phyloP scores from a whole-genome alignment of 2,113 vertebrate species.

The Vimba vimba region DNA sequence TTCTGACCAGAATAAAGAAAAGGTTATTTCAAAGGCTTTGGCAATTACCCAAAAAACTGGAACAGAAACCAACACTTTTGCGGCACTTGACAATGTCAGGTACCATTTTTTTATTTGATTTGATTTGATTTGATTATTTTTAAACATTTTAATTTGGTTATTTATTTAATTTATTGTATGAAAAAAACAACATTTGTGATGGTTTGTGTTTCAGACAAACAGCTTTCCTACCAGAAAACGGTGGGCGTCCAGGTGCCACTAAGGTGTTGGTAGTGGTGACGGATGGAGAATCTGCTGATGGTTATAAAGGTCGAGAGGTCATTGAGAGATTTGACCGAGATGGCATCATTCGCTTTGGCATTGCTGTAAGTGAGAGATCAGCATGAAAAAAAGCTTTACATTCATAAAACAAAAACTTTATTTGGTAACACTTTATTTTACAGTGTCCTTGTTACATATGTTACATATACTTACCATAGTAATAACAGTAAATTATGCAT shows the following conservation, averaged over 20 bases:
- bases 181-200: neutral
- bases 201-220: constrained; percentile 64
- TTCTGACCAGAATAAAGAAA: constrained; percentile 73
- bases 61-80: constrained; percentile 82
- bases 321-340: constrained; percentile 79
- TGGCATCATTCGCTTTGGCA: constrained; percentile 85
- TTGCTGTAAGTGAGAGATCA: constrained; percentile 81
- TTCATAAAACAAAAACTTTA: neutral
- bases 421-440: neutral
- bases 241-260: constrained; percentile 77
- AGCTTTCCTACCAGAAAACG: constrained; percentile 76
- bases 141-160: neutral
- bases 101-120: constrained; percentile 54
- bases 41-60: constrained; percentile 73
- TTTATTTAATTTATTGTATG: neutral
- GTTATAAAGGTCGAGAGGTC: constrained; percentile 67
- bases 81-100: constrained; percentile 83
- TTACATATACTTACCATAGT: no score
- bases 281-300: constrained; percentile 86
- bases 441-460: no score
- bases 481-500: no score
- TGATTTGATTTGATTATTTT: neutral
- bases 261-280: constrained; percentile 92
- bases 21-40: constrained; percentile 71
- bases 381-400: neutral